Evolutionary conservation across 92 coral and sea anemone genomes (phyloP).

Genomic region (Hydrozoanthus gracilis): DNA sequence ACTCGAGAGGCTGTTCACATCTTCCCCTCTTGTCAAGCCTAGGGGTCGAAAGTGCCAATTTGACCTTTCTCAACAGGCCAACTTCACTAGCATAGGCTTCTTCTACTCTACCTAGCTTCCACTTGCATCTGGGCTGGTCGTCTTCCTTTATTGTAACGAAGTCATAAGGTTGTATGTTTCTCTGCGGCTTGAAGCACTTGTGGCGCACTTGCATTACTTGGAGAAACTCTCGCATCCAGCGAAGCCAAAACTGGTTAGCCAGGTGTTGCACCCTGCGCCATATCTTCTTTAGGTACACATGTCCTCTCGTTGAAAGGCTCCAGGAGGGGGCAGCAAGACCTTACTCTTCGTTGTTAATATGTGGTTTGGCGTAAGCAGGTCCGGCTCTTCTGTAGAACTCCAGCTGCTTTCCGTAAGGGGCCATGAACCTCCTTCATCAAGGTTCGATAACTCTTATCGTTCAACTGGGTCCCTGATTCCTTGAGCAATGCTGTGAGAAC

Average conservation of each 20-base stretch:
- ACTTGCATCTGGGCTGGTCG: slow-evolving; percentile 31
- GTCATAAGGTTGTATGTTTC: slow-evolving; percentile 4
- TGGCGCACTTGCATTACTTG: slow-evolving; percentile 26
- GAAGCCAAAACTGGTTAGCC: slow-evolving; percentile 50
- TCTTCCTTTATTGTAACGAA: slow-evolving; percentile 28
- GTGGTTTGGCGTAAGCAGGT: slow-evolving; percentile 59
- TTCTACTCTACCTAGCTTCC: background rate
- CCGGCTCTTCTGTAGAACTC: slow-evolving; percentile 44
- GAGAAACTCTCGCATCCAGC: slow-evolving; percentile 50
- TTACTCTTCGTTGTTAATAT: slow-evolving; percentile 54
- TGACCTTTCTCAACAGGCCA: background rate
- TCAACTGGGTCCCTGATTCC: slow-evolving; percentile 53
- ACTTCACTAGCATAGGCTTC: background rate
- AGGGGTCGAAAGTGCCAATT: background rate
- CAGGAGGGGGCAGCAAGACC: slow-evolving; percentile 63
- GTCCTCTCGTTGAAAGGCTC: slow-evolving; percentile 49
- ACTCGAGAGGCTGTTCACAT: slow-evolving; percentile 24
- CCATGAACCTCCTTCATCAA: slow-evolving; percentile 59
- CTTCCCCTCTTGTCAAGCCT: slow-evolving; percentile 8
- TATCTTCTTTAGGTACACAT: slow-evolving; percentile 32
- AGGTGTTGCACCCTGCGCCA: slow-evolving; percentile 50
- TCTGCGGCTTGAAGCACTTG: slow-evolving; percentile 30
- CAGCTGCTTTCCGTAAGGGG: slow-evolving; percentile 34
- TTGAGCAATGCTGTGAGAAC: slow-evolving; percentile 45
- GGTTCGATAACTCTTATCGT: slow-evolving; percentile 59